These are phyloP conservation scores for Halictus rubicundus DNA, from an alignment of 1,140 invertebrate species.

Conservation along the genomic window DNA sequence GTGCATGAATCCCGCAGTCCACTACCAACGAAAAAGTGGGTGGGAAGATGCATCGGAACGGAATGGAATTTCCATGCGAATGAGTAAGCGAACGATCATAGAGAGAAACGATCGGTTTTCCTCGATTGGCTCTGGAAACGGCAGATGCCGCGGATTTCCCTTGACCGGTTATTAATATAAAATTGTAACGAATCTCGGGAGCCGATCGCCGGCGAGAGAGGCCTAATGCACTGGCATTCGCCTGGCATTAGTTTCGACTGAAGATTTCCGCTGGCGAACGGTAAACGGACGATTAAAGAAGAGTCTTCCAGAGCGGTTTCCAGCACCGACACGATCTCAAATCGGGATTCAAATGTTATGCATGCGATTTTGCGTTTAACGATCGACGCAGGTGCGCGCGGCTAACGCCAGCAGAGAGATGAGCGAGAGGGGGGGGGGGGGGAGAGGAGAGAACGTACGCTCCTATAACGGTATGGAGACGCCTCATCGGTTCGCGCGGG, in stretches of 20 bases:
- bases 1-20: too few relatives aligned
- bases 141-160: background rate
- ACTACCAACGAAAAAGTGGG: too few relatives aligned
- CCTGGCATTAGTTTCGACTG: background rate
- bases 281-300: slow-evolving; percentile 12
- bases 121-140: background rate
- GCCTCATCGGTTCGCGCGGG: slow-evolving; percentile 73
- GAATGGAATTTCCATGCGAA: too few relatives aligned
- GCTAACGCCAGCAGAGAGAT: background rate
- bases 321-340: slow-evolving; percentile 29
- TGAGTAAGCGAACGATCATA: background rate
- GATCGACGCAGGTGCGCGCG: slow-evolving; percentile 69
- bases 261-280: background rate
- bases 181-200: background rate
- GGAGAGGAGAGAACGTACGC: slow-evolving; percentile 28
- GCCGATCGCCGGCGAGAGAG: background rate
- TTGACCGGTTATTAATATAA: background rate
- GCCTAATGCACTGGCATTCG: background rate
- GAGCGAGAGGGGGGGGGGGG: too few relatives aligned
- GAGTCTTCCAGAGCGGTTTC: background rate
- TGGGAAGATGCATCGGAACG: too few relatives aligned
- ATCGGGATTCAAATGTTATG: slow-evolving; percentile 67
- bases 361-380: slow-evolving; percentile 72
- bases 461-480: slow-evolving; percentile 73
- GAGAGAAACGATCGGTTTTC: background rate